Base-by-base conservation (phyloP, 2,797 vertebrate species). In the Propithecus perrieri region DNA sequence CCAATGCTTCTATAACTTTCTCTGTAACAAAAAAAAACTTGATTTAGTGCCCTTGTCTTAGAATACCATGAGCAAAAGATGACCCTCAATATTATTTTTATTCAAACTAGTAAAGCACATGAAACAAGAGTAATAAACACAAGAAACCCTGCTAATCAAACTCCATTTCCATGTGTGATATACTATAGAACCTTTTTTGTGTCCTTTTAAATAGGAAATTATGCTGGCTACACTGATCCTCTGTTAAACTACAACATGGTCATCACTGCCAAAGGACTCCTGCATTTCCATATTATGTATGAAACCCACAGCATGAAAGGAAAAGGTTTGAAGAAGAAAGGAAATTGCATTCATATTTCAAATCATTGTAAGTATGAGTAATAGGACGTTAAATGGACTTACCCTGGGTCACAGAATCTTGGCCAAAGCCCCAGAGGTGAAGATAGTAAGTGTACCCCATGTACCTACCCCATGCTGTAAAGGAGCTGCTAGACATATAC, bases 1-100 rank as follows among this genome's bases (percentile, higher is more conserved):
- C 99, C 99, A 96, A 99, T 99, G n/a, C 98, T 99, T 98, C 99
- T 98, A 92, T 99, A 99, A 98, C 98, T 99, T 97, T 99, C 99
- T 98, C 99, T 99, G 98, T 79, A 98, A 98, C 94, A 95, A 97
- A 89, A 33, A 41, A 85, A 79, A 85, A 69, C 91, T 87, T 8
- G 86, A 91, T 35, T 97, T 95, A 95, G 84, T 94, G 48, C 57
- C 80, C 26, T 3, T 0, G 35, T 80, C 63, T 46, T 91, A 96
- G 83, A 95, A 95, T 53, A 20, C n/a, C 30, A 9, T 43, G 76
- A 57, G 6, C 48, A 53, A 90, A 85, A 95, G 63, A n/a, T 20
- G 28, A 20, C 14, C 41, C 78, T 48, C 72, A 26, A 43, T 24
- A 53, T 75, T 57, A 59, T 1, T 79, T 67, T 57, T 46, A 38